These are phyloP conservation scores for Basileuterus tristriatus DNA, from an alignment of 2,797 vertebrate species.

Conservation along the genomic window DNA sequence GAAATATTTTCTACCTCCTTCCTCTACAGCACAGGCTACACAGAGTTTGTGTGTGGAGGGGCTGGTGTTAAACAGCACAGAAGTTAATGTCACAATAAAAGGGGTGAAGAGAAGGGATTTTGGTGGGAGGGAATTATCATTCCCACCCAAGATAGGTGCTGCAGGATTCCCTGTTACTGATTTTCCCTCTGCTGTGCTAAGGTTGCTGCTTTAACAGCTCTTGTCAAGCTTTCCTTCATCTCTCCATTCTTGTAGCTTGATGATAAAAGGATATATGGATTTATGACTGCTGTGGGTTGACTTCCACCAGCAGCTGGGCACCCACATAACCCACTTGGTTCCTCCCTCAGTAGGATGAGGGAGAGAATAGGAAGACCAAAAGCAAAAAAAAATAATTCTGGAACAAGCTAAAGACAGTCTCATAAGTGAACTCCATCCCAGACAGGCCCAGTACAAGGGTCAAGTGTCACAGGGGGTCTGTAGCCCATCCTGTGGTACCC, in stretches of 20 bases:
- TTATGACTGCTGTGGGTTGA: not conserved
- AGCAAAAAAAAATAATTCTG: not conserved
- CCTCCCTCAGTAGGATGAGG: not conserved
- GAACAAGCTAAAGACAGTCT: not conserved
- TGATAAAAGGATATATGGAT: not conserved
- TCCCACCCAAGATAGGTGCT: not conserved
- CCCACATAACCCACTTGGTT: not conserved
- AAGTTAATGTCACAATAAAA: not conserved
- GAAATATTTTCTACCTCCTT: not conserved
- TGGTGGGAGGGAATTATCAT: not conserved
- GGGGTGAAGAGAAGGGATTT: not conserved
- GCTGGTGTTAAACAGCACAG: not conserved
- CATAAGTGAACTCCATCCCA: not conserved
- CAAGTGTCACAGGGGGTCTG: not conserved
- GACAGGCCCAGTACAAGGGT: not conserved
- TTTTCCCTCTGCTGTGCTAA: not conserved
- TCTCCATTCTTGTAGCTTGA: not conserved
- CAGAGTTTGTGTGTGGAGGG: not conserved
- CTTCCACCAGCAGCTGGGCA: not conserved
- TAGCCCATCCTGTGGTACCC: fast-evolving
- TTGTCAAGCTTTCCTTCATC: not conserved
- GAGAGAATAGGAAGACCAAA: not conserved
- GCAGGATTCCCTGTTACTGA: not conserved
- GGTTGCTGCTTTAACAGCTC: not conserved
- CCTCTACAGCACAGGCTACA: not conserved